Conservation (phyloP, 2,888 invertebrate genomes). For the Mantis religiosa region DNA sequence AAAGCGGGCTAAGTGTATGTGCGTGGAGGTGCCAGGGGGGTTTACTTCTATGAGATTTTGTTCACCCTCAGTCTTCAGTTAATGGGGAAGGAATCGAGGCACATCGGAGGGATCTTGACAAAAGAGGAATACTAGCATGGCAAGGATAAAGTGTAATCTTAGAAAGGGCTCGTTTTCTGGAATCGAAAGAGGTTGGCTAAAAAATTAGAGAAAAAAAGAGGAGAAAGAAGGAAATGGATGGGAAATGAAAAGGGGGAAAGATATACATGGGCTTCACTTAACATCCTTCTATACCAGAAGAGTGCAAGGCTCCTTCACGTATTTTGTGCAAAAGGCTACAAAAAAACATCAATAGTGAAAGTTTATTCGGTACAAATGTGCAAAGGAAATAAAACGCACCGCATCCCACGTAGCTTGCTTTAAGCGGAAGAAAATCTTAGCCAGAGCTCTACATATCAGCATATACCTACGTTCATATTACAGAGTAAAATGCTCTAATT, state of each 20-base stretch:
- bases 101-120: constrained; percentile 1
- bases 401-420: no score
- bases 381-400: no score
- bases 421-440: no score
- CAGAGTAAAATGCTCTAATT: no score
- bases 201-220: not conserved
- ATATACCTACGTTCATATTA: no score
- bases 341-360: not conserved
- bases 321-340: not conserved
- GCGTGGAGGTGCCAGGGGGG: not conserved
- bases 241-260: not conserved
- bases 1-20: not conserved
- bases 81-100: constrained; percentile 13
- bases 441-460: no score
- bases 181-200: not conserved
- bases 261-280: not conserved
- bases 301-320: not conserved
- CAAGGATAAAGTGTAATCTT: not conserved
- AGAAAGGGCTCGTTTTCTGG: not conserved
- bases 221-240: not conserved
- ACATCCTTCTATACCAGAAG: not conserved
- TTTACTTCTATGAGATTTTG: constrained; percentile 16
- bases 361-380: not conserved
- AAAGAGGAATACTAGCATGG: constrained; percentile 1
- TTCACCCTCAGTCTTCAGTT: constrained; percentile 19